These are phyloP conservation scores for Venustoraphidia nigricollis DNA, from an alignment of 2,888 invertebrate species.

Conservation along the genomic window DNA sequence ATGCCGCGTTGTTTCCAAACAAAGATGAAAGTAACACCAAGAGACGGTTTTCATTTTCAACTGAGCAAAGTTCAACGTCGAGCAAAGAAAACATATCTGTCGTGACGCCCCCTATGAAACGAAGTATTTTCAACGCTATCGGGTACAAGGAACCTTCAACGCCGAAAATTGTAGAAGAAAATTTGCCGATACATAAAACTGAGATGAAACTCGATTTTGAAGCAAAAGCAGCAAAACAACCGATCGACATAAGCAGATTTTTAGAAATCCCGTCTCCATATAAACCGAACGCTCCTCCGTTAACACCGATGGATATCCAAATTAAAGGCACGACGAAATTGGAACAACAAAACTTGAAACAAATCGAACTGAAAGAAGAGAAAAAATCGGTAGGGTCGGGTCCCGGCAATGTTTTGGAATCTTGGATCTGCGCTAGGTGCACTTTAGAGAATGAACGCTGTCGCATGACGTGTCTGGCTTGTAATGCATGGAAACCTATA, in stretches of 20 bases:
- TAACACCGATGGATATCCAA: background rate
- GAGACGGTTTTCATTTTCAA: slow-evolving; percentile 2
- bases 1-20: slow-evolving; percentile 29
- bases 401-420: too few species aligned
- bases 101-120: slow-evolving; percentile 5
- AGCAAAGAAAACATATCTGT: background rate
- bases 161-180: background rate
- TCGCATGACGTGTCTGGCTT: slow-evolving; percentile 45
- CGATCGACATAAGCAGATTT: slow-evolving; percentile 1
- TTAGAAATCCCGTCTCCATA: background rate
- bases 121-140: slow-evolving; percentile 4
- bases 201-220: background rate
- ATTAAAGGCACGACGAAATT: too few species aligned
- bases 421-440: slow-evolving; percentile 44
- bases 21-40: slow-evolving; percentile 16
- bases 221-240: background rate
- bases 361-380: too few species aligned
- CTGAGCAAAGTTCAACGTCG: background rate
- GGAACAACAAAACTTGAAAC: too few species aligned
- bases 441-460: slow-evolving; percentile 42
- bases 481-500: slow-evolving; percentile 34
- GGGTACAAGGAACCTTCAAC: too few species aligned
- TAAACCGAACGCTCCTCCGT: background rate
- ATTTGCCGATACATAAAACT: background rate
- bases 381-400: too few species aligned